Evolutionary conservation across 2,797 vertebrate species (phyloP), one percentile per base, ranked within the genome.

Genomic region (Phataginus tricuspis): DNA sequence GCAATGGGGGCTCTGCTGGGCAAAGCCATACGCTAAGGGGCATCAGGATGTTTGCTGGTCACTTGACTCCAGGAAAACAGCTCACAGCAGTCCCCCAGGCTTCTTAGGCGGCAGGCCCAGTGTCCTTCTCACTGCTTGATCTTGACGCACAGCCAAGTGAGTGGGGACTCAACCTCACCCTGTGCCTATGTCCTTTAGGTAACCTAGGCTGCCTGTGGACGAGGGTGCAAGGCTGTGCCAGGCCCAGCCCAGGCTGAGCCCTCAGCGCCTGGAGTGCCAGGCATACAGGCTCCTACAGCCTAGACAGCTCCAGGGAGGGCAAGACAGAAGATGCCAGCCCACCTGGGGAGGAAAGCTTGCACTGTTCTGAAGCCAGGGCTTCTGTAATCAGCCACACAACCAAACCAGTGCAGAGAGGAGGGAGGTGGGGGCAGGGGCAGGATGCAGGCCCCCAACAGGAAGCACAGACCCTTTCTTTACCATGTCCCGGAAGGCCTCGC

Each of bases 41-140:
- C 80, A 80, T 6, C 34, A 68, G 69, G 79, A 86, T 86, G 74
- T 94, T 83, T 92, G 94, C 92, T 77, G 92, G 95, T 83, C 59
- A n/a, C 85, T 89, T 15, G 91, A 96, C 84, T 97, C 92, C 91
- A 92, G 94, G 92, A 95, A 97, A 86, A 79, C 18, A 80, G 74
- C 66, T 74, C 94, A 86, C 75, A 92, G 82, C 51, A 1, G 6
- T 59, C 51, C 53, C 66, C 16, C 37, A 39, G 68, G 79, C 92
- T 90, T 74, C 69, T 72, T 42, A 90, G 83, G 74, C 49, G 2
- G 15, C 3, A 25, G 42, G 82, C 71, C 86, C 66, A 31, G 61
- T 86, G 84, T 86, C 87, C 51, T 71, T 96, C 74, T 64, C 45
- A 83, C 42, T 29, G 77, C 84, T 68, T 90, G 87, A 96, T 77